Conservation (phyloP, 2,797 vertebrate genomes). For the Spondyliosoma cantharus region DNA sequence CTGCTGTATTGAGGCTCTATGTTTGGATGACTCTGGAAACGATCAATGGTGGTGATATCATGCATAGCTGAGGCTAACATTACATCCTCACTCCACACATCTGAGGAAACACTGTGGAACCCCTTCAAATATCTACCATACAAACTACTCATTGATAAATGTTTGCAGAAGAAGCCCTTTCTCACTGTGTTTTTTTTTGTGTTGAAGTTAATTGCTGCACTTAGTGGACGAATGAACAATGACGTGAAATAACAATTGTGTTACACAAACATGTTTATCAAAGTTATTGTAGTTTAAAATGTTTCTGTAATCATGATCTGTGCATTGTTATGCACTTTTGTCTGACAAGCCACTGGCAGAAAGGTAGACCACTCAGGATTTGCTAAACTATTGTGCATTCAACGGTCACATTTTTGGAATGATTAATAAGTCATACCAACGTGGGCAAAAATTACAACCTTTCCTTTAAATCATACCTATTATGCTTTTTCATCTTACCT, state of each 20-base stretch:
- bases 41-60: neutral
- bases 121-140: conserved; percentile 4
- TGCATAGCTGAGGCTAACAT: neutral
- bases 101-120: conserved; percentile 4
- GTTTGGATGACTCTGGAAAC: neutral
- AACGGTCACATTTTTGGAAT: neutral
- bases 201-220: neutral
- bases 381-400: neutral
- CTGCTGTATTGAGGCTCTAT: neutral
- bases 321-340: conserved; percentile 1
- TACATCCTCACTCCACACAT: neutral
- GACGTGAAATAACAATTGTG: conserved; percentile 13
- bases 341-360: neutral
- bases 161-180: neutral
- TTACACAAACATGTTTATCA: neutral
- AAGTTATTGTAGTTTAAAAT: conserved; percentile 8
- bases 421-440: neutral
- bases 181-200: conserved; percentile 1
- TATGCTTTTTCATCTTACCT: too few relatives aligned
- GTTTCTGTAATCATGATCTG: neutral
- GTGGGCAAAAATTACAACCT: too few relatives aligned
- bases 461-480: too few relatives aligned
- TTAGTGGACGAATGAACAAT: neutral
- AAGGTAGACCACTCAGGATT: neutral
- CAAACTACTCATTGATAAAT: neutral